Evolutionary conservation across 1,140 invertebrate species (phyloP), one percentile per base, ranked within the genome.

Genomic region (Ladona fulva): DNA sequence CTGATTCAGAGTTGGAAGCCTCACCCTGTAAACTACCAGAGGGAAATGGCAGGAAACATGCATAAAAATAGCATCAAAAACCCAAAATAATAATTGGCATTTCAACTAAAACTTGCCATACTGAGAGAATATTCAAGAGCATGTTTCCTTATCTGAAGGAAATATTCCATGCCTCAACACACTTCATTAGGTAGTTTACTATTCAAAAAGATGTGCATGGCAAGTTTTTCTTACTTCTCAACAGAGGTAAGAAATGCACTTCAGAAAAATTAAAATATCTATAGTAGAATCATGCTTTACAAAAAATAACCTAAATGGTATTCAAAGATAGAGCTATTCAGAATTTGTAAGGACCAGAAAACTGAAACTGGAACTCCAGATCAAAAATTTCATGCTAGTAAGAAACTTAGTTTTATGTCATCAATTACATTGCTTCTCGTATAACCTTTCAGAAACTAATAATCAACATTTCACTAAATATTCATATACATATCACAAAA

Each of bases 11-110:
- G 52, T 16, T 66, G 52, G 52, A 22, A 66, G 52, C 52, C 52
- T 66, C 52, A 66, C 52, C 52, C 52, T 66, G 52, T 22, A 66
- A 66, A 66, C 52, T 66, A 66, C 52, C n/a, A 66, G 52, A 66
- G 52, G n/a, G 52, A 66, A 22, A 19, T 19, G 52, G 52, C 52
- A 66, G 52, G 52, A 66, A 66, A 66, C 52, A 66, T 66, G 52
- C 52, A 66, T 16, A 66, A 66, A 37, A 37, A 37, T 37, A 37
- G 29, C 29, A 37, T 37, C 52, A 66, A 66, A 66, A 66, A 66
- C 52, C 52, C 12, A 66, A 66, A 66, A 12, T 66, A 66, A 66
- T 66, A 12, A 66, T 5, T 22, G n/a, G 52, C 52, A 66, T 66
- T 16, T 19, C 52, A 66, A 1, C 12, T 66, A 66, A 66, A 66